Evolutionary conservation across 2,797 vertebrate genomes (phyloP).

Genomic region (Paguma larvata): DNA sequence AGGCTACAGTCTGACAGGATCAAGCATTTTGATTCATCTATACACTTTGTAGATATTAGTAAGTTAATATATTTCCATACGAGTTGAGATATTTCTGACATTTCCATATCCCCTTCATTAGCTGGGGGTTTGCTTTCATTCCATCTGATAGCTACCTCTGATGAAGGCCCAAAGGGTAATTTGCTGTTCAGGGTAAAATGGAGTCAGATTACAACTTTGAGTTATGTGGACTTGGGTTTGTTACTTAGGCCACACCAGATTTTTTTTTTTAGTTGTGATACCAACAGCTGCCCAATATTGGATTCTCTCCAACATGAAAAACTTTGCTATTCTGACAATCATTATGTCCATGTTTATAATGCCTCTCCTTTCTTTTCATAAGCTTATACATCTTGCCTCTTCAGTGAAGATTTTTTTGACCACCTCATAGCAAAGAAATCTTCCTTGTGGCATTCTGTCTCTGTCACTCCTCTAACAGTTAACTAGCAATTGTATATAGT

Average conservation of each 20-base stretch:
- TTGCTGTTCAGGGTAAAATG: background rate
- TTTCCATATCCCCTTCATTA: background rate
- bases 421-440: background rate
- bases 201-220: background rate
- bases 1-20: background rate
- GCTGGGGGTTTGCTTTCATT: background rate
- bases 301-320: background rate
- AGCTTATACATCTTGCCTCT: background rate
- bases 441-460: background rate
- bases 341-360: background rate
- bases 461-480: background rate
- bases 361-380: background rate
- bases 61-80: background rate
- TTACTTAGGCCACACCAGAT: background rate
- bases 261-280: background rate
- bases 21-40: background rate
- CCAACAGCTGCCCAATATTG: background rate
- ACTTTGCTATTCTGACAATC: background rate
- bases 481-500: background rate
- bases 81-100: background rate
- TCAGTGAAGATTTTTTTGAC: background rate
- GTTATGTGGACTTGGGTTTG: background rate
- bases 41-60: background rate
- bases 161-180: background rate
- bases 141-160: background rate